These are phyloP conservation scores for Dicyrtomina minuta DNA, from an alignment of 2,888 invertebrate species.

Conservation along the genomic window DNA sequence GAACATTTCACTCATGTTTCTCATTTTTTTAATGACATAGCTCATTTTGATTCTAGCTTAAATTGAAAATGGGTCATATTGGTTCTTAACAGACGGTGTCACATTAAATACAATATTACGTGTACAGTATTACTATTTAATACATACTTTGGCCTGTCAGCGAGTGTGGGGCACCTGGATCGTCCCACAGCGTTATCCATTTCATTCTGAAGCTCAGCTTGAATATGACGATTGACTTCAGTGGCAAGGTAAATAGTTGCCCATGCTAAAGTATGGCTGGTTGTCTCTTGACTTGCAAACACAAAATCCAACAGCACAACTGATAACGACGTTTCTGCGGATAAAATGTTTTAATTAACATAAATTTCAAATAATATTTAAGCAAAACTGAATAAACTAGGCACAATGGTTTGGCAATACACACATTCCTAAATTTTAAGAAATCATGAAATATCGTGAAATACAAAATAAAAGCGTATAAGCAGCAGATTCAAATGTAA, in stretches of 20 bases:
- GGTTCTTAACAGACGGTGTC: no score
- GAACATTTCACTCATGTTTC: no score
- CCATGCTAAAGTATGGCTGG: neutral
- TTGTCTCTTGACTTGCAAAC: neutral
- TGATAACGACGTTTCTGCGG: neutral
- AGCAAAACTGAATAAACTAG: no score
- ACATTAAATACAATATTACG: no score
- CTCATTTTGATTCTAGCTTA: no score
- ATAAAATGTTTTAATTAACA: no score
- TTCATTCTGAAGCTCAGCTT: neutral
- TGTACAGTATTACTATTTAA: neutral
- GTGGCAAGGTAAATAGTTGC: neutral
- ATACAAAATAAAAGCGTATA: no score
- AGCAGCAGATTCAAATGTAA: no score
- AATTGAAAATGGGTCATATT: neutral
- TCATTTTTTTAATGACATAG: no score
- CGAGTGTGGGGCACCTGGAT: neutral
- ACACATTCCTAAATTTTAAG: no score
- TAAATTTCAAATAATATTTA: no score
- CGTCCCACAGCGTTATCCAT: neutral
- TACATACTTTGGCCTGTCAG: neutral
- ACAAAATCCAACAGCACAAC: neutral
- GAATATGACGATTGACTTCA: neutral
- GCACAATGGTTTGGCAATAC: no score
- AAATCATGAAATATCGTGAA: neutral